Percentiles rank a stretch among this genome's conserved stretches.
phyloP scores from a whole-genome alignment of 2,888 invertebrate genomes.

The Hybos culiciformis region DNA sequence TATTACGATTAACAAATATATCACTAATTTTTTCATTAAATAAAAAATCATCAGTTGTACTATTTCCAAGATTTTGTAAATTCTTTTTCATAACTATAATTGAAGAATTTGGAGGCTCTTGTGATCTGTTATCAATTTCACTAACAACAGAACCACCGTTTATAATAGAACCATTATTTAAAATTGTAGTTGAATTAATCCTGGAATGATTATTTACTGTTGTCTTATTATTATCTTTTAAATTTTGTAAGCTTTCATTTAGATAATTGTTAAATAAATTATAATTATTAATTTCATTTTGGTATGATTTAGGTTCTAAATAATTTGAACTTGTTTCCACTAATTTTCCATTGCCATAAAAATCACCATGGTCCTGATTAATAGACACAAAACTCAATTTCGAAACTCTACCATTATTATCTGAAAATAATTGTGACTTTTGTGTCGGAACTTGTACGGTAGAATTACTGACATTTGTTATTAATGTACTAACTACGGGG shows the following conservation, averaged over 20 bases:
- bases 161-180: not conserved
- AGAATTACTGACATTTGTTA: not conserved
- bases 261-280: slow-evolving; percentile 11
- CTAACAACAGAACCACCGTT: not conserved
- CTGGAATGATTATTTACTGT: not conserved
- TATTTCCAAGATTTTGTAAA: not conserved
- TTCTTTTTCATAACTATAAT: no score
- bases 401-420: slow-evolving; percentile 11
- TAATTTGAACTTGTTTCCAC: no score
- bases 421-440: not conserved
- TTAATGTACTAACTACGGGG: not conserved
- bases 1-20: slow-evolving; percentile 16
- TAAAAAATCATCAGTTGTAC: slow-evolving; percentile 4
- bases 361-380: slow-evolving; percentile 9
- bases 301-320: no score
- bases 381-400: slow-evolving; percentile 13
- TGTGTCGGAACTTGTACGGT: not conserved
- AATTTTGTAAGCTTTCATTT: slow-evolving; percentile 2
- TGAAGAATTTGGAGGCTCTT: not conserved
- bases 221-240: slow-evolving; percentile 7
- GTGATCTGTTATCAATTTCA: not conserved
- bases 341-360: not conserved
- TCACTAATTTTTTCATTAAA: slow-evolving; percentile 15
- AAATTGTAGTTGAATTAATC: not conserved
- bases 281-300: slow-evolving; percentile 11